Conservation (phyloP, 1,140 invertebrate genomes). For the Drosophila persimilis region DNA sequence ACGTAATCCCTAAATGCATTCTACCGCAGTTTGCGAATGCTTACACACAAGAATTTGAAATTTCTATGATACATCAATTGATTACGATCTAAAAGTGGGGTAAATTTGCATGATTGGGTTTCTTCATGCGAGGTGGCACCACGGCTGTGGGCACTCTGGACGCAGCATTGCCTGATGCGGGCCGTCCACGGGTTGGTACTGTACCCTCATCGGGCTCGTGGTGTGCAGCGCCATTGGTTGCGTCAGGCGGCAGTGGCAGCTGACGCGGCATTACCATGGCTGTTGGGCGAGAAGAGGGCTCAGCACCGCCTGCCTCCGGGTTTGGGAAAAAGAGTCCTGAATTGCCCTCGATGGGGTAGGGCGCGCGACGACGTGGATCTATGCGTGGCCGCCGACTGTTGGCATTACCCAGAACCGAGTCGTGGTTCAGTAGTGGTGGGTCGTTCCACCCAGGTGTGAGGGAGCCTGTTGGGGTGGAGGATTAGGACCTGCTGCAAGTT, state of each 20-base stretch:
- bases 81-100: constrained; percentile 10
- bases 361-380: constrained; percentile 73
- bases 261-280: constrained; percentile 54
- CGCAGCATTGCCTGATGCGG: constrained; percentile 19
- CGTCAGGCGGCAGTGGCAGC: constrained; percentile 9
- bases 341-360: constrained; percentile 60
- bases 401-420: constrained; percentile 21
- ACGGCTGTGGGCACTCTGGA: constrained; percentile 40
- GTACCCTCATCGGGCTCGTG: background rate
- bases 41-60: constrained; percentile 18
- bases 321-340: background rate
- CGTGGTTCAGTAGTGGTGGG: constrained; percentile 62
- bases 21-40: no score
- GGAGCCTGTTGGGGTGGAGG: constrained; percentile 38
- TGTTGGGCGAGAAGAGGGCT: constrained; percentile 31
- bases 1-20: no score
- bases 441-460: constrained; percentile 80
- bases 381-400: constrained; percentile 60
- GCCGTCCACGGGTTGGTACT: constrained; percentile 17
- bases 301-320: constrained; percentile 12
- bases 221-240: background rate
- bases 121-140: constrained; percentile 30
- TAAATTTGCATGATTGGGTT: constrained; percentile 12
- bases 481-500: no score
- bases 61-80: constrained; percentile 17